A percentile compares a stretch with the other conserved stretches of the same genome.
phyloP scores from a whole-genome alignment of 2,113 vertebrate genomes.

The Lagopus muta region DNA sequence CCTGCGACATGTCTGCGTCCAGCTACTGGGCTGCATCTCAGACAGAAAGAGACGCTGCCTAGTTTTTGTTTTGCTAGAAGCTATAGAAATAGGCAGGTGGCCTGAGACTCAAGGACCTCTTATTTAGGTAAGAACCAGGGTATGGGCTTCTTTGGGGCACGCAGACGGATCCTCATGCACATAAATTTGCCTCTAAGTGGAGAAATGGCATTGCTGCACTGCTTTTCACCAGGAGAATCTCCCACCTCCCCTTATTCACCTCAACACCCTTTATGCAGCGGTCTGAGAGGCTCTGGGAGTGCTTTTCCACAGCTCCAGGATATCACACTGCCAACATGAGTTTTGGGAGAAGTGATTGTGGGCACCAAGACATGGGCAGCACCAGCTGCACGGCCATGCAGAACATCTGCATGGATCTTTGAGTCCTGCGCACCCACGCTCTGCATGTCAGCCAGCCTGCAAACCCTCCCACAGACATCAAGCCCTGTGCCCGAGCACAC shows the following conservation, averaged over 20 bases:
- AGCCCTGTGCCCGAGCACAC: too few relatives aligned
- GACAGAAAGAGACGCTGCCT: neutral
- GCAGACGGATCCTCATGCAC: neutral
- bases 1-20: neutral
- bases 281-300: neutral
- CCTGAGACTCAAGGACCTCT: neutral
- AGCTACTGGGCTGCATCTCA: neutral
- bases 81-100: neutral
- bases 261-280: neutral
- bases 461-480: neutral
- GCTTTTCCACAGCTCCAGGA: neutral
- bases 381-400: neutral
- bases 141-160: neutral
- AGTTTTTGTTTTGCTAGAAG: neutral
- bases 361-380: neutral
- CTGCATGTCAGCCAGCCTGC: neutral
- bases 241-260: neutral
- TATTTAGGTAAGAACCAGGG: neutral
- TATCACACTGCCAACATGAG: fast-evolving
- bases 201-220: neutral
- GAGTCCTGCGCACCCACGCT: neutral
- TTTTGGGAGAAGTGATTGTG: neutral
- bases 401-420: neutral
- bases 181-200: neutral
- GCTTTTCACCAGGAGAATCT: neutral